Conservation (phyloP, 92 coral and sea anemone genomes). For the Palythoa heliodiscus region DNA sequence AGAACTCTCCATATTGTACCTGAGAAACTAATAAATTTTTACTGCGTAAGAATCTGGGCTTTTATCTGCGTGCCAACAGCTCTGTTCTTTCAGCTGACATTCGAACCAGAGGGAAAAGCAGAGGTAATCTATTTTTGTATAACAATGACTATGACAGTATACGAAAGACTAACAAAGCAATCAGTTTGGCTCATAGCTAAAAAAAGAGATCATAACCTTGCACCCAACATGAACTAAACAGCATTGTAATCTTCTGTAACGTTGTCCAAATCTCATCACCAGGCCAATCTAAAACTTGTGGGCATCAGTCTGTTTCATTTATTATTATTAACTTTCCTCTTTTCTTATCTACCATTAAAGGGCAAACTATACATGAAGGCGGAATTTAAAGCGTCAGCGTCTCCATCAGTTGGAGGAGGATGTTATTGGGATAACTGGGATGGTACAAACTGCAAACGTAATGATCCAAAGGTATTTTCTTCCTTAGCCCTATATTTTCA, state of each 20-base stretch:
- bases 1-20: not conserved
- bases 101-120: slow-evolving; percentile 15
- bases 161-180: too few species aligned
- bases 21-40: slow-evolving; percentile 13
- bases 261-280: not conserved
- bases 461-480: slow-evolving; percentile 6
- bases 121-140: slow-evolving; percentile 4
- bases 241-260: too few species aligned
- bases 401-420: slow-evolving; percentile 18
- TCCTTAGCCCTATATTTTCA: too few species aligned
- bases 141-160: too few species aligned
- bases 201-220: too few species aligned
- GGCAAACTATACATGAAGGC: slow-evolving; percentile 34
- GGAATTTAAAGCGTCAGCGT: slow-evolving; percentile 10
- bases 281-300: not conserved
- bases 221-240: too few species aligned
- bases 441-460: slow-evolving; percentile 11
- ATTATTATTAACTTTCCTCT: not conserved
- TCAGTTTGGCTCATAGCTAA: too few species aligned
- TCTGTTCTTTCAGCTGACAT: slow-evolving; percentile 37
- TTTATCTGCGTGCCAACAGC: slow-evolving; percentile 54
- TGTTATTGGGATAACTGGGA: slow-evolving; percentile 18
- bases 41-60: slow-evolving; percentile 30
- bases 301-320: not conserved
- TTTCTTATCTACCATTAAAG: not conserved